Percentiles rank a stretch among this genome's conserved stretches.
Conservation (phyloP, 2,888 invertebrate genomes). For the Lathronympha strigana region DNA sequence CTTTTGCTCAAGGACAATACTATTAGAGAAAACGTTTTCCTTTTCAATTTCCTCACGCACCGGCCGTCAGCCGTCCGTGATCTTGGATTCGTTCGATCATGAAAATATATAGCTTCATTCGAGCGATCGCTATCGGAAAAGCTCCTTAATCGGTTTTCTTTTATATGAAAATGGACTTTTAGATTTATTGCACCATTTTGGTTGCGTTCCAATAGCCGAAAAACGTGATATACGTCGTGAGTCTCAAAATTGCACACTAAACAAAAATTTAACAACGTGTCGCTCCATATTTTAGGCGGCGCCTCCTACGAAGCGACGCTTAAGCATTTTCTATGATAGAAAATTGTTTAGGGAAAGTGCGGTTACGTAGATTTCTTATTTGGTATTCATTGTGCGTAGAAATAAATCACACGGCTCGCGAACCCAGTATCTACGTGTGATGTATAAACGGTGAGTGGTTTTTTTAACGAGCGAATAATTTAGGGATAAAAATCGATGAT, state of each 20-base stretch:
- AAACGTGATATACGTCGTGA: conserved; percentile 73
- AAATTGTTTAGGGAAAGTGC: conserved; percentile 75
- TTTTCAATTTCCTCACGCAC: conserved; percentile 80
- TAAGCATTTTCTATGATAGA: conserved; percentile 64
- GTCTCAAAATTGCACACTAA: conserved; percentile 75
- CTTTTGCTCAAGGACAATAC: conserved; percentile 63
- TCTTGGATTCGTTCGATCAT: conserved; percentile 81
- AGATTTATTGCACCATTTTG: conserved; percentile 80
- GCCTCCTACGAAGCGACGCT: conserved; percentile 61
- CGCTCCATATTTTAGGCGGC: conserved; percentile 70
- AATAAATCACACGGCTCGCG: conserved; percentile 68
- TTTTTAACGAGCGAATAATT: conserved; percentile 46
- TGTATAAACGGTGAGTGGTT: conserved; percentile 50
- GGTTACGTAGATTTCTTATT: conserved; percentile 80
- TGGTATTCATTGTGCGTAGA: conserved; percentile 78
- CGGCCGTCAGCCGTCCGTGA: conserved; percentile 77
- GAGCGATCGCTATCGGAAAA: conserved; percentile 80
- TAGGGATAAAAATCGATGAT: conserved; percentile 17
- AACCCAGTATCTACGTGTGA: conserved; percentile 55
- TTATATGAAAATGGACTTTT: conserved; percentile 82
- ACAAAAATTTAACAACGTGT: conserved; percentile 74
- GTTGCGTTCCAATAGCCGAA: conserved; percentile 71
- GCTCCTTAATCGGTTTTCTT: conserved; percentile 84
- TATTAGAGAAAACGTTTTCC: conserved; percentile 72
- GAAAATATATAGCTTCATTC: conserved; percentile 84